Percentiles rank a stretch among this genome's conserved stretches.
These are phyloP conservation scores for Otis tarda DNA, from an alignment of 2,113 vertebrate genomes.

Conservation along the genomic window DNA sequence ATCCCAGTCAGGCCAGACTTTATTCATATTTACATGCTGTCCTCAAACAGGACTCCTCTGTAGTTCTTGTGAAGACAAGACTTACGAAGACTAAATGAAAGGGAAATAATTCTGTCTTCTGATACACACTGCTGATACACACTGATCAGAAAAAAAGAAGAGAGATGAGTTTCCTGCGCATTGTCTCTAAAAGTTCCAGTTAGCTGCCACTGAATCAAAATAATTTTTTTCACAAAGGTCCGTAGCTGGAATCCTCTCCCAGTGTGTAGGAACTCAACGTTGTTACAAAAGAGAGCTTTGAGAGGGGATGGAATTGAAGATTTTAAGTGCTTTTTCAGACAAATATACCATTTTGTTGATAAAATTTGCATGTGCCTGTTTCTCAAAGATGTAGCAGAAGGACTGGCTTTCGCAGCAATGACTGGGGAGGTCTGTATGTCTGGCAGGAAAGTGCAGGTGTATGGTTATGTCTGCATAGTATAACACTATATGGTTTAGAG, in stretches of 20 bases:
- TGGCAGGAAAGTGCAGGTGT: not conserved
- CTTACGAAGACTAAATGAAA: not conserved
- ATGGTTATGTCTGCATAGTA: not conserved
- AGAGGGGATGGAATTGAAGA: too few relatives aligned
- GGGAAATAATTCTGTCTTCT: not conserved
- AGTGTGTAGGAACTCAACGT: accelerated
- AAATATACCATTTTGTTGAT: not conserved
- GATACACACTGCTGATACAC: not conserved
- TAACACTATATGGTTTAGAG: not conserved
- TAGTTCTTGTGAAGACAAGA: not conserved
- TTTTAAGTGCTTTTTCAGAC: not conserved
- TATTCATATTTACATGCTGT: not conserved
- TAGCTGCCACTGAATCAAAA: not conserved
- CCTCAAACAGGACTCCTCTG: not conserved
- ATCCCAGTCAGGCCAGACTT: not conserved
- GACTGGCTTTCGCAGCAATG: not conserved
- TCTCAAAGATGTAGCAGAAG: not conserved
- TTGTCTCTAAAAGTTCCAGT: not conserved
- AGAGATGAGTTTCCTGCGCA: not conserved
- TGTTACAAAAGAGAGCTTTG: not conserved
- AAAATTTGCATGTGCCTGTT: not conserved
- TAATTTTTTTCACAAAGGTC: not conserved
- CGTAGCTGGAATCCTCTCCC: not conserved
- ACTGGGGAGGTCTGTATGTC: not conserved
- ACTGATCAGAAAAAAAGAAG: not conserved